Conservation (phyloP, 2,113 vertebrate species). For the Egretta garzetta region DNA sequence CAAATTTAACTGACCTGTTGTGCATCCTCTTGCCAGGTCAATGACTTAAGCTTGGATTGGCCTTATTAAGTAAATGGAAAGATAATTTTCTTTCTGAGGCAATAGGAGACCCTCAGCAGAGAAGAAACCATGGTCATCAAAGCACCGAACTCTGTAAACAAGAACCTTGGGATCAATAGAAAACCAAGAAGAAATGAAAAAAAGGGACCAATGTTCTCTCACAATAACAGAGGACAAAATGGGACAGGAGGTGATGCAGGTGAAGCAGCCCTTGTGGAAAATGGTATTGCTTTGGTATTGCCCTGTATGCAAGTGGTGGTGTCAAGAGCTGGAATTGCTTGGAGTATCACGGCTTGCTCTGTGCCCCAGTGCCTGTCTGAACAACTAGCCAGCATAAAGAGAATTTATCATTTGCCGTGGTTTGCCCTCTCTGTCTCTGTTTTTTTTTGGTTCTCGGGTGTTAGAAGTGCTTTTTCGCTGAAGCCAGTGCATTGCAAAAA, state of each 20-base stretch:
- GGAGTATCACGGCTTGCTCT: background rate
- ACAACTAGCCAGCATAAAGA: background rate
- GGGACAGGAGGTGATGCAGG: background rate
- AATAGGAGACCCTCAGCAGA: background rate
- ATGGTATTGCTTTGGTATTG: background rate
- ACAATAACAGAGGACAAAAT: background rate
- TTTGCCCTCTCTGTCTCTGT: background rate
- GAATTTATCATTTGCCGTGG: rapidly evolving
- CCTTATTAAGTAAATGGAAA: background rate
- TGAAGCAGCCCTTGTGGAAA: background rate
- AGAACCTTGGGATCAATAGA: background rate
- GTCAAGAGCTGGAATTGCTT: background rate
- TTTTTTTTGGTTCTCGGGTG: background rate
- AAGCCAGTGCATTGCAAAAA: background rate
- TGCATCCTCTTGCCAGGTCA: background rate
- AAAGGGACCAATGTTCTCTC: background rate
- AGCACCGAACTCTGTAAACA: background rate
- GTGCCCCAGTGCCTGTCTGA: background rate
- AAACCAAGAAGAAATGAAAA: background rate
- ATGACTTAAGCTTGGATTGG: background rate
- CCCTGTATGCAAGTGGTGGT: background rate
- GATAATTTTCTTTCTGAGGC: background rate
- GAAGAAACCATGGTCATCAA: background rate
- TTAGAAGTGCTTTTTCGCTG: background rate
- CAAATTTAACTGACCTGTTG: background rate